A percentile compares a stretch with the other conserved stretches of the same genome.
These are phyloP conservation scores for Telmatherina bonti DNA, from an alignment of 2,797 vertebrate genomes.

Conservation along the genomic window DNA sequence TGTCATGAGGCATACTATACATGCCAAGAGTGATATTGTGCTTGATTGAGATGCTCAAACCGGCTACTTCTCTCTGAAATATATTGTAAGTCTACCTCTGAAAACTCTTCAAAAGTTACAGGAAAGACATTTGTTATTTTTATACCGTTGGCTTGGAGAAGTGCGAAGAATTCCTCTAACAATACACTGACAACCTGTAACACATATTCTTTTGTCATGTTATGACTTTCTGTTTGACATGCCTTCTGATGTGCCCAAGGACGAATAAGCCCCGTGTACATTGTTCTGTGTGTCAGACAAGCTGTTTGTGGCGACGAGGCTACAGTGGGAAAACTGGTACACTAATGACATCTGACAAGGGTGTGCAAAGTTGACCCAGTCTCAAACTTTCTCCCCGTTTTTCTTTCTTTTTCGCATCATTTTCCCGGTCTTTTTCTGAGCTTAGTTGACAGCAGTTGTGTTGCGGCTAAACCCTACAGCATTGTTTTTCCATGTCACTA, in stretches of 20 bases:
- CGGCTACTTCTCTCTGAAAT: neutral
- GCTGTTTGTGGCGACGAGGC: conserved; percentile 59
- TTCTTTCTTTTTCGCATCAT: conserved; percentile 62
- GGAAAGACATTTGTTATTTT: conserved; percentile 3
- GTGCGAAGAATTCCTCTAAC: conserved; percentile 11
- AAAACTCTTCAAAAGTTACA: neutral
- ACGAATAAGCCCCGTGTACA: conserved; percentile 8
- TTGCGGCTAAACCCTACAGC: conserved; percentile 65
- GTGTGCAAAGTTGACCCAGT: conserved; percentile 69
- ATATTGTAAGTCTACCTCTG: neutral
- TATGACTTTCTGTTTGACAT: conserved; percentile 48
- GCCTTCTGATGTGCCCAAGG: conserved; percentile 41
- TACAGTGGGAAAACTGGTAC: conserved; percentile 52
- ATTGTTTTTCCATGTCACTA: conserved; percentile 73
- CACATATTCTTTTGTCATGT: conserved; percentile 28
- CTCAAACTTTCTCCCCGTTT: conserved; percentile 69
- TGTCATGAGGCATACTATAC: no score
- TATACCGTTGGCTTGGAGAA: conserved; percentile 16
- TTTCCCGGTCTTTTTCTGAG: conserved; percentile 59
- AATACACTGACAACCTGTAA: conserved; percentile 45
- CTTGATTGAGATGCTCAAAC: neutral
- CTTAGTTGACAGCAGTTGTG: conserved; percentile 72
- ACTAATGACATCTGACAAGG: conserved; percentile 77
- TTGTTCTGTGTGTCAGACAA: conserved; percentile 58
- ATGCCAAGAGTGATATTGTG: neutral